A percentile compares a stretch with the other conserved stretches of the same genome.
phyloP scores from a whole-genome alignment of 2,113 vertebrate species.

The Daboia siamensis region DNA sequence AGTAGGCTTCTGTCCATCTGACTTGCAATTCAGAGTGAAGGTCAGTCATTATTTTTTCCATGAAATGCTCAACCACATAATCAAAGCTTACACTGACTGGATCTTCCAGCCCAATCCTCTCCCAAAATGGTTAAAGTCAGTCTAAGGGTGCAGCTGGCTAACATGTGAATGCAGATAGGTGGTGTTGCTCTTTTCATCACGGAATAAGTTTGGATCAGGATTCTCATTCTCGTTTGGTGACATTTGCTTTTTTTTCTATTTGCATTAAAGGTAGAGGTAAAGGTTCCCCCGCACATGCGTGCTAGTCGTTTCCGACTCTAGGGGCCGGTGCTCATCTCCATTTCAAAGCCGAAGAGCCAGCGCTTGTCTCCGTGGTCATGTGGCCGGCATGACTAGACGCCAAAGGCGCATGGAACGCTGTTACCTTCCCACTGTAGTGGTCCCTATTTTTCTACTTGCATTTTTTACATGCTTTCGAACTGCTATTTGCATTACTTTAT shows the following conservation, averaged over 20 bases:
- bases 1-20: background rate
- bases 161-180: background rate
- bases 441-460: too few relatives aligned
- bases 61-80: background rate
- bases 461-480: too few relatives aligned
- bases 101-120: background rate
- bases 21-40: background rate
- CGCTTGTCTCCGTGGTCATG: too few relatives aligned
- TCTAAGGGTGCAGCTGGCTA: background rate
- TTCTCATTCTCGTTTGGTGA: background rate
- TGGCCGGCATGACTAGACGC: too few relatives aligned
- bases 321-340: too few relatives aligned
- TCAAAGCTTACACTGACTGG: background rate
- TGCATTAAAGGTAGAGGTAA: too few relatives aligned
- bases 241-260: background rate
- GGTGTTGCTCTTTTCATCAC: background rate
- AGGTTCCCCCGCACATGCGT: too few relatives aligned
- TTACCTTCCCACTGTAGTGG: too few relatives aligned
- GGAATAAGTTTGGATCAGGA: background rate
- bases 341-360: too few relatives aligned
- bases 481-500: background rate
- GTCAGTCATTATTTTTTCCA: background rate
- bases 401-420: too few relatives aligned
- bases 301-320: too few relatives aligned
- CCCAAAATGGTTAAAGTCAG: background rate